Evolutionary conservation across 2,888 invertebrate genomes (phyloP), one percentile per base, ranked within the genome.

Genomic region (Lochmaea capreae): DNA sequence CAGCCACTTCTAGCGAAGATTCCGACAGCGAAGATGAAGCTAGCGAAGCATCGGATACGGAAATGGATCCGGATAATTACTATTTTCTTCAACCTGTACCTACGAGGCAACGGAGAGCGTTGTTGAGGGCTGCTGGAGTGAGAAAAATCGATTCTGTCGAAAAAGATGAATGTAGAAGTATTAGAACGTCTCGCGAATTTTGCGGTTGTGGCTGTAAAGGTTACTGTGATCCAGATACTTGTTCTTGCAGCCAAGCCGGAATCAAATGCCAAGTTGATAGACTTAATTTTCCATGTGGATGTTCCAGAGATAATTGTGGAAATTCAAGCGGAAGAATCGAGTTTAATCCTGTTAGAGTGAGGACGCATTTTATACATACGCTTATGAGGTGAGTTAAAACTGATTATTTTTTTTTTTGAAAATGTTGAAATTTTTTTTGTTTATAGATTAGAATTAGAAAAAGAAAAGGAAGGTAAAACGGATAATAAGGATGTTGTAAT

Each of bases 211-310:
- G 94, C 63, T 97, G 97, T 85, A 94, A 96, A 87, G 95, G 95
- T 67, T 93, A 94, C 84, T 99, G 99, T 88, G 96, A 97, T 89
- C 98, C 98, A 1, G 97, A 97, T 83, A 96, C 93, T 26, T 99
- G 99, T 87, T 93, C 95, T 16, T 99, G 99, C 88, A 96, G 97
- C 86, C 92, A 95, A 84, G 95, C 95, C 61, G 97, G 97, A 76
- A 98, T 99, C 79, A 97, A 98, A 89, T 99, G 98, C 87, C 98
- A 98, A 90, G 98, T 99, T 70, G 98, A 99, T 87, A 91, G 98
- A 76, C 90, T 96, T 75, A 97, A 96, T 84, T 99, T 98, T 85
- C 99, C 99, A 0, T 99, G 99, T 87, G 97, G 98, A 12, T 99
- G 98, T 87, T 94, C 95, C 2, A 93, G 96, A 80, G 97, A 97